phyloP scores from a whole-genome alignment of 23 tunicate genomes.

The Trididemnum miniatum region DNA sequence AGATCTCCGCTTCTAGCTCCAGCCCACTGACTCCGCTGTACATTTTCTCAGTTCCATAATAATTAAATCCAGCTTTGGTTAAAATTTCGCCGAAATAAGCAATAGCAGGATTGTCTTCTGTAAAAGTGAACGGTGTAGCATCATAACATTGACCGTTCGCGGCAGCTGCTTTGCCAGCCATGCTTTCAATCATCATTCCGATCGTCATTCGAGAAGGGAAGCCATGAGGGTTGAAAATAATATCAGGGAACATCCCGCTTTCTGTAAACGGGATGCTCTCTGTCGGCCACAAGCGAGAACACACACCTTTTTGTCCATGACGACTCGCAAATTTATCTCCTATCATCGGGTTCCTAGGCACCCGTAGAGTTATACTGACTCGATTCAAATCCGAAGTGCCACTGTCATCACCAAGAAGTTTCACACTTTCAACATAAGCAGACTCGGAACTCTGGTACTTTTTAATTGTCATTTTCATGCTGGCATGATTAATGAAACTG shows the following conservation, averaged over 20 bases:
- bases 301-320: slow-evolving; percentile 97
- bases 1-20: slow-evolving; percentile 91
- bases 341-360: slow-evolving; percentile 83
- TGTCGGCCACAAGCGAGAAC: slow-evolving; percentile 87
- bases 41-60: slow-evolving; percentile 84
- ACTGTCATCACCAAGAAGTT: slow-evolving; percentile 45
- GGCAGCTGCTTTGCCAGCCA: slow-evolving; percentile 96
- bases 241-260: slow-evolving; percentile 92
- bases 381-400: slow-evolving; percentile 53
- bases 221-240: slow-evolving; percentile 99
- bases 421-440: slow-evolving; percentile 69
- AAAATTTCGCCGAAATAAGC: slow-evolving; percentile 81
- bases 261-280: slow-evolving; percentile 91
- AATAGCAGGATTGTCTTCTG: slow-evolving; percentile 87
- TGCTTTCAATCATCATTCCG: slow-evolving; percentile 99
- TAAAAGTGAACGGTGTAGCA: slow-evolving; percentile 90
- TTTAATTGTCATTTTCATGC: slow-evolving; percentile 36
- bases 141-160: slow-evolving; percentile 86
- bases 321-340: slow-evolving; percentile 99
- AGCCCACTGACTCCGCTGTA: slow-evolving; percentile 93
- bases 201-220: slow-evolving; percentile 99
- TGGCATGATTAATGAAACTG: slow-evolving; percentile 52
- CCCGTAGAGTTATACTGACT: slow-evolving; percentile 54
- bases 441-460: slow-evolving; percentile 64
- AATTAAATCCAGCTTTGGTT: slow-evolving; percentile 87